A percentile compares a stretch with the other conserved stretches of the same genome.
Evolutionary conservation across 2,888 invertebrate genomes (phyloP).

Genomic region (Cantharis rustica): DNA sequence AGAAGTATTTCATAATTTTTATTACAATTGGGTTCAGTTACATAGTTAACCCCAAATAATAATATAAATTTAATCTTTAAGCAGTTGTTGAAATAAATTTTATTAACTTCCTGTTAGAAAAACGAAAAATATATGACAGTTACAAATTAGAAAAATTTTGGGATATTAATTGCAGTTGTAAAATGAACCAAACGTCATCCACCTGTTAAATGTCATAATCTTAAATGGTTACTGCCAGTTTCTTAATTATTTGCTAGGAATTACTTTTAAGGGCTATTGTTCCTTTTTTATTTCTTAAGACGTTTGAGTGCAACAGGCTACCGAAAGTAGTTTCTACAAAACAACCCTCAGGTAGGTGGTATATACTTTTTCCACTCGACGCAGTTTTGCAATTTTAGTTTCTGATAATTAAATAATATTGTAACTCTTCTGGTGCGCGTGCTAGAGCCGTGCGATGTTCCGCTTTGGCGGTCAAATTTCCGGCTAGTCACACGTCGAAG

Average conservation of each 20-base stretch:
- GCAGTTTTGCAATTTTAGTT: not conserved
- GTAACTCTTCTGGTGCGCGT: conserved; percentile 4
- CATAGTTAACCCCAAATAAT: not conserved
- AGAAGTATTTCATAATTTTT: not conserved
- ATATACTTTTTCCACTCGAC: not conserved
- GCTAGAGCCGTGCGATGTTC: conserved; percentile 13
- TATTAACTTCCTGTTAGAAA: conserved; percentile 19
- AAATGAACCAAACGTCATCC: conserved; percentile 29
- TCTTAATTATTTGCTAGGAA: conserved; percentile 39
- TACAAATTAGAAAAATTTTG: conserved; percentile 29
- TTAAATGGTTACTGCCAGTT: conserved; percentile 38
- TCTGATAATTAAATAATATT: not conserved
- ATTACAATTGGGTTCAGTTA: not conserved
- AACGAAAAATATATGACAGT: conserved; percentile 20
- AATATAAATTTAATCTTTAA: conserved; percentile 15
- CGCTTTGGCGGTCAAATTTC: conserved; percentile 19
- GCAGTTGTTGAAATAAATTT: conserved; percentile 21
- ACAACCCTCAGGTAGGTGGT: not conserved
- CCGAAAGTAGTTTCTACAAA: not conserved
- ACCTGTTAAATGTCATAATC: conserved; percentile 38
- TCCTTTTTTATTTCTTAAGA: not conserved
- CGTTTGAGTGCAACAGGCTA: not conserved
- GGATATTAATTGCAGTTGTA: conserved; percentile 31
- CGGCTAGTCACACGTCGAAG: conserved; percentile 15
- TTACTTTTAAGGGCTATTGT: conserved; percentile 7